Evolutionary conservation across 2,797 vertebrate species (phyloP).

Genomic region (Phataginus tetradactyla): DNA sequence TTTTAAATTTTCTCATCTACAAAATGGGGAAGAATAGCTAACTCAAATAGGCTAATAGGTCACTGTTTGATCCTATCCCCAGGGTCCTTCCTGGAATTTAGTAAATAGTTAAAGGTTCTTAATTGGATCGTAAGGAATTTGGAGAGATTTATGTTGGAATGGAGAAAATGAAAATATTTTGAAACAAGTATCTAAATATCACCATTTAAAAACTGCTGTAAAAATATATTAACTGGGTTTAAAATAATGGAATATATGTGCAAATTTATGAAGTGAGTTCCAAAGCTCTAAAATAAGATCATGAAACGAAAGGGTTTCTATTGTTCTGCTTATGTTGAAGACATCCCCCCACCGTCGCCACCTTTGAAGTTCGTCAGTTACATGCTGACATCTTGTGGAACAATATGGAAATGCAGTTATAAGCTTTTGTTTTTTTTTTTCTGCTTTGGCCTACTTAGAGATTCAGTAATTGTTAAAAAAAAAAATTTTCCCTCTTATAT

Average conservation of each 20-base stretch:
- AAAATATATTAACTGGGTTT: neutral
- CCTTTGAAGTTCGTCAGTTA: slow-evolving; percentile 65
- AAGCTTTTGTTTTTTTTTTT: neutral
- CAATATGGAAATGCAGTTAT: slow-evolving; percentile 65
- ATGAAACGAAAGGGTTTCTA: slow-evolving; percentile 59
- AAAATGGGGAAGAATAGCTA: neutral
- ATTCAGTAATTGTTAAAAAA: neutral
- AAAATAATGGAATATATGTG: neutral
- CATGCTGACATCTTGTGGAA: slow-evolving; percentile 87
- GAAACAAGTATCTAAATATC: neutral
- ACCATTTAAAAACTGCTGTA: neutral
- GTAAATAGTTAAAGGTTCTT: neutral
- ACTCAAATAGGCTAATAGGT: neutral
- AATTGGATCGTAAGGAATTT: neutral
- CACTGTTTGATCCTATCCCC: neutral
- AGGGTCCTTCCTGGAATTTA: neutral
- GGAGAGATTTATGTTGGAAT: neutral
- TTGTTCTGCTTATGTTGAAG: slow-evolving; percentile 72
- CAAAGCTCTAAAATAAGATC: neutral
- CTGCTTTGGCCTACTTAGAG: neutral
- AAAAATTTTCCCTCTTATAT: neutral
- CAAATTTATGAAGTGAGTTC: slow-evolving; percentile 19
- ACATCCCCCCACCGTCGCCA: neutral
- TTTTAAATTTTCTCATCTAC: neutral
- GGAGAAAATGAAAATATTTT: slow-evolving; percentile 11